Conservation (phyloP, 2,797 vertebrate genomes). For the Brachyalestes nurse region DNA sequence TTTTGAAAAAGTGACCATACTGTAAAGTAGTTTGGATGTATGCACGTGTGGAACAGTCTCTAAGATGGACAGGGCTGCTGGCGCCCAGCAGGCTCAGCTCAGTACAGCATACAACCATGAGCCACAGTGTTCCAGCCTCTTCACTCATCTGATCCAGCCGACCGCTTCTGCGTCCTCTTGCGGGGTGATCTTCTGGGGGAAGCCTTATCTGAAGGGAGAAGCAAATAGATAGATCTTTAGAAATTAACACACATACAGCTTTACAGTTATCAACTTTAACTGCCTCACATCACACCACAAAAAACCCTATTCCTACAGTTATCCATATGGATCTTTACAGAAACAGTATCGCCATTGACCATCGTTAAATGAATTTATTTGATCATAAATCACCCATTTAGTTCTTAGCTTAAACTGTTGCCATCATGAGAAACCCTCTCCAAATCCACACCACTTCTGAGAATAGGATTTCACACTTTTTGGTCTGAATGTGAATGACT, state of each 20-base stretch:
- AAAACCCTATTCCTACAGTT: too few species aligned
- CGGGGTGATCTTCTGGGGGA: slow-evolving; percentile 92
- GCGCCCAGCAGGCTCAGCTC: slow-evolving; percentile 22
- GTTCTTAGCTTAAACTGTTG: not conserved
- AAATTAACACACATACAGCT: too few species aligned
- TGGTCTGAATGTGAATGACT: not conserved
- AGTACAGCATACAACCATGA: slow-evolving; percentile 32
- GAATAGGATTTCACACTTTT: too few species aligned
- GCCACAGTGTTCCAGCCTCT: slow-evolving; percentile 49
- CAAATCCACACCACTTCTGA: not conserved
- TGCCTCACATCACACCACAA: too few species aligned
- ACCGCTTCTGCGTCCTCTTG: slow-evolving; percentile 95
- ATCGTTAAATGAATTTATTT: too few species aligned
- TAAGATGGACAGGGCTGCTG: slow-evolving; percentile 29
- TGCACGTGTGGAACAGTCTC: slow-evolving; percentile 36
- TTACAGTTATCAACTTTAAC: too few species aligned
- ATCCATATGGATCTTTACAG: too few species aligned
- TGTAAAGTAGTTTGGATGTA: slow-evolving; percentile 1
- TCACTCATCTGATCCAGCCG: slow-evolving; percentile 96
- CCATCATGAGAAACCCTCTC: not conserved
- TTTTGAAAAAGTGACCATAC: slow-evolving; percentile 19
- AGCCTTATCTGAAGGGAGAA: slow-evolving; percentile 87
- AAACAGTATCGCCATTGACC: too few species aligned
- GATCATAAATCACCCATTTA: too few species aligned
- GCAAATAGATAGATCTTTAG: not conserved